Evolutionary conservation across 2,797 vertebrate genomes (phyloP).

Genomic region (Furcifer pardalis): DNA sequence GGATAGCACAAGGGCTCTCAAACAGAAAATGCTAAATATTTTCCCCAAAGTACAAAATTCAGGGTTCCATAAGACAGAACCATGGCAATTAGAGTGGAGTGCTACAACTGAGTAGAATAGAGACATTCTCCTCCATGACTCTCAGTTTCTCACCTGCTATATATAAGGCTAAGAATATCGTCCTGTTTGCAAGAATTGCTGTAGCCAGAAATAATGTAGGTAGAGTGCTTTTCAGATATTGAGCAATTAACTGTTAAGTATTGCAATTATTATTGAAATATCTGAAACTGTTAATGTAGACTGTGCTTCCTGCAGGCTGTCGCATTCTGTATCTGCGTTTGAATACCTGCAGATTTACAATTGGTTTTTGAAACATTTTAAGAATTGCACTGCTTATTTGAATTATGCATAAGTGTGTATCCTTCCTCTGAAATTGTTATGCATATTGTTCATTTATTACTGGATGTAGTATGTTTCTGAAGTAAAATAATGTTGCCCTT

Average conservation of each 20-base stretch:
- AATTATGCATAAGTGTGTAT: background rate
- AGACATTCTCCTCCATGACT: background rate
- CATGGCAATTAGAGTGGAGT: too few species aligned
- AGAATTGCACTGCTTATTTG: background rate
- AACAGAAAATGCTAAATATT: too few species aligned
- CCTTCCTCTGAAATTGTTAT: background rate
- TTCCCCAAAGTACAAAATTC: too few species aligned
- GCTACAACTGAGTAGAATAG: background rate
- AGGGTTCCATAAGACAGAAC: too few species aligned
- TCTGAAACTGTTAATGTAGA: constrained; percentile 1
- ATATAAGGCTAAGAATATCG: background rate
- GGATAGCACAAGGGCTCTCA: too few species aligned
- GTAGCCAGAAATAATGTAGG: background rate
- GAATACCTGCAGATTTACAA: background rate
- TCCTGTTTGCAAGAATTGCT: background rate
- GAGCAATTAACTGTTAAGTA: background rate
- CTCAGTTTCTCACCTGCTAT: background rate
- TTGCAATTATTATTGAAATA: background rate
- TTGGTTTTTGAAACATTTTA: background rate
- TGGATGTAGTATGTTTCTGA: too few species aligned
- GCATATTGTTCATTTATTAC: background rate
- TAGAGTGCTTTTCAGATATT: background rate
- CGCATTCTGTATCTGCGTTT: background rate
- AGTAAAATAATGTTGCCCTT: too few species aligned
- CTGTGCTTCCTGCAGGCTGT: background rate